Evolutionary conservation across 2,113 vertebrate species (phyloP).

Genomic region (Brachirus orientalis): DNA sequence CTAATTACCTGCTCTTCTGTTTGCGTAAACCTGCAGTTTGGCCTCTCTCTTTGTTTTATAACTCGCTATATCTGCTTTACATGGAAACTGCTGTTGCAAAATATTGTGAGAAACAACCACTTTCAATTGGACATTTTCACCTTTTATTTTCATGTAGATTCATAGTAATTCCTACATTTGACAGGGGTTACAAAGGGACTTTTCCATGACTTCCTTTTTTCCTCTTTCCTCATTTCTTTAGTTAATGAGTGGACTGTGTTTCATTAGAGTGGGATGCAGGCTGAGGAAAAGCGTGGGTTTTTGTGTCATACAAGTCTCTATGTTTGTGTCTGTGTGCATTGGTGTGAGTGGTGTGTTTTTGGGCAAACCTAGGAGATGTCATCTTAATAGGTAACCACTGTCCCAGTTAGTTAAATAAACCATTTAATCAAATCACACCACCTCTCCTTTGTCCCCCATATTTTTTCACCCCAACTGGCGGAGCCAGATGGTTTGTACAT

Average conservation of each 20-base stretch:
- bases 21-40: constrained; percentile 11
- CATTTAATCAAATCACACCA: too few relatives aligned
- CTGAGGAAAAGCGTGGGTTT: constrained; percentile 16
- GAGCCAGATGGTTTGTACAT: too few relatives aligned
- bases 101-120: neutral
- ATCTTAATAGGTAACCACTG: too few relatives aligned
- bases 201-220: neutral
- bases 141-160: neutral
- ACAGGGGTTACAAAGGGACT: neutral
- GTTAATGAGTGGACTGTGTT: constrained; percentile 25
- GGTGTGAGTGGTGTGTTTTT: too few relatives aligned
- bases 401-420: too few relatives aligned
- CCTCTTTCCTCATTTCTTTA: constrained; percentile 3
- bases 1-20: constrained; percentile 49
- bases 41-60: constrained; percentile 4
- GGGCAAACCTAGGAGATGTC: too few relatives aligned
- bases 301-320: neutral
- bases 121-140: neutral
- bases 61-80: neutral
- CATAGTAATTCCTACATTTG: neutral
- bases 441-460: too few relatives aligned
- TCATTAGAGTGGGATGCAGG: constrained; percentile 38
- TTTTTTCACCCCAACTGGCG: too few relatives aligned
- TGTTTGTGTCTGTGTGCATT: constrained; percentile 5
- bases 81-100: constrained; percentile 6